phyloP scores from a whole-genome alignment of 2,113 vertebrate species.

The Pseudorasbora parva region DNA sequence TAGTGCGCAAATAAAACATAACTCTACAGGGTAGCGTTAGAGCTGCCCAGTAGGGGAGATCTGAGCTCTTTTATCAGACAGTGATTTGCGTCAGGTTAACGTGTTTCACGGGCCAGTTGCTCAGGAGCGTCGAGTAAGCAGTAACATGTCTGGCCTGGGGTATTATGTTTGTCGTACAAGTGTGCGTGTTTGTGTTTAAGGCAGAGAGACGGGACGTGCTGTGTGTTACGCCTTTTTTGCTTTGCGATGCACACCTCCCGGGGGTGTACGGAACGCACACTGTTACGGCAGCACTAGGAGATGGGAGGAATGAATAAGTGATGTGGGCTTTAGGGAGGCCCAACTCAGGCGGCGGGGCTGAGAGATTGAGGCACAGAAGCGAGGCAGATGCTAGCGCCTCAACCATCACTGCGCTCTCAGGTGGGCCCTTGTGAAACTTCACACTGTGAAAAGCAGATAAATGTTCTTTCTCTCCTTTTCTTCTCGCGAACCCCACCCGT shows the following conservation, averaged over 20 bases:
- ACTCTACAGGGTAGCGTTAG: background rate
- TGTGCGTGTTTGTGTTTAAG: constrained; percentile 28
- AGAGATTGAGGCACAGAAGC: constrained; percentile 8
- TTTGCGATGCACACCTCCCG: background rate
- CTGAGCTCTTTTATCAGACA: constrained; percentile 33
- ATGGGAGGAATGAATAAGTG: constrained; percentile 49
- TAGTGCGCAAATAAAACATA: constrained; percentile 34
- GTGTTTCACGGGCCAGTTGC: background rate
- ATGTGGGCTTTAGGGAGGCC: constrained; percentile 32
- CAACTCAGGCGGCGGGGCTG: background rate
- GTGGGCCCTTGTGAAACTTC: constrained; percentile 37
- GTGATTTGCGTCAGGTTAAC: constrained; percentile 23
- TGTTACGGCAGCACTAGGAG: background rate
- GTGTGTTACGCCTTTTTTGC: constrained; percentile 29
- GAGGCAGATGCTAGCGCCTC: background rate
- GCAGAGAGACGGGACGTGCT: constrained; percentile 12
- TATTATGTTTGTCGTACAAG: background rate
- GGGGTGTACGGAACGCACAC: background rate
- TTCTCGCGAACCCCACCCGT: background rate
- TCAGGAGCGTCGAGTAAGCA: constrained; percentile 13
- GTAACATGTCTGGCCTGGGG: constrained; percentile 9
- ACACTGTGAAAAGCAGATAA: constrained; percentile 38
- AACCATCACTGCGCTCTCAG: constrained; percentile 11
- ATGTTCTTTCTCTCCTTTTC: constrained; percentile 18
- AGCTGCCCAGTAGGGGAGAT: constrained; percentile 12